These are phyloP conservation scores for Molorchus minor DNA, from an alignment of 2,888 invertebrate species.

Conservation along the genomic window DNA sequence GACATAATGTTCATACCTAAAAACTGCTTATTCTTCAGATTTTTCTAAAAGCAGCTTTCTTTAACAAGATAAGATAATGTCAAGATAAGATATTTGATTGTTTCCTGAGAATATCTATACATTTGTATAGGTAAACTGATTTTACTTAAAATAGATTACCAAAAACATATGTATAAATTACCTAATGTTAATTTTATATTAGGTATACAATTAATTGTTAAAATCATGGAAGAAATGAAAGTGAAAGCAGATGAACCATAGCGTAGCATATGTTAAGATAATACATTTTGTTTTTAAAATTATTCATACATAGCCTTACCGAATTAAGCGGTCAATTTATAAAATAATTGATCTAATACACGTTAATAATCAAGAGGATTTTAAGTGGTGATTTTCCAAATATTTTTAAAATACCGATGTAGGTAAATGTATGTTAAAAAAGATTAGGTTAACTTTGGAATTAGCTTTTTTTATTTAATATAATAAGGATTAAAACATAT, in stretches of 20 bases:
- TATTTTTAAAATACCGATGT: not conserved
- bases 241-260: no score
- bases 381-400: not conserved
- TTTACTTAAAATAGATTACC: not conserved
- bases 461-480: not conserved
- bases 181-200: no score
- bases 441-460: no score
- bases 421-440: no score
- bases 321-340: not conserved
- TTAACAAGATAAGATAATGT: slow-evolving; percentile 1
- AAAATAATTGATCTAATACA: not conserved
- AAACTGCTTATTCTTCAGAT: not conserved
- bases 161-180: not conserved
- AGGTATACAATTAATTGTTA: no score
- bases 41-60: not conserved
- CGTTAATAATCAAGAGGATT: not conserved
- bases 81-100: not conserved
- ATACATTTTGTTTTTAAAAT: no score
- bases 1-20: not conserved
- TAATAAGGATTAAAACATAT: not conserved
- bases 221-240: no score
- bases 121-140: not conserved
- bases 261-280: not conserved
- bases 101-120: not conserved
- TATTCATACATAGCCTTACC: no score